Conservation (phyloP, 2,888 invertebrate species). For the Orgyia antiqua region DNA sequence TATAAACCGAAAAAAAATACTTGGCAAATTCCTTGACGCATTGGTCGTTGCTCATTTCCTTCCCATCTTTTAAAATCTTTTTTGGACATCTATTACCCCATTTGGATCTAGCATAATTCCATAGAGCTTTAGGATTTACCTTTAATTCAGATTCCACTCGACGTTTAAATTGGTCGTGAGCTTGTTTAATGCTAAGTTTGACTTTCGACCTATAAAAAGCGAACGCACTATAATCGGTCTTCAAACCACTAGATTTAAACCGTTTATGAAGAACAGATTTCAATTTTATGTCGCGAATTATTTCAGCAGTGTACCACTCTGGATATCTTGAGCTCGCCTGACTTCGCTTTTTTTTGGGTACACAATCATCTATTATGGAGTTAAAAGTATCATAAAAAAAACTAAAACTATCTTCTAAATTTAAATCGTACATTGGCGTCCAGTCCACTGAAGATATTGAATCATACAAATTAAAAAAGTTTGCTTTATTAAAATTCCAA, state of each 20-base stretch:
- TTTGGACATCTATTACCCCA: background rate
- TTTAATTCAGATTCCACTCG: conserved; percentile 2
- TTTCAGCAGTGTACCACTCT: conserved; percentile 14
- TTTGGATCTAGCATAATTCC: conserved; percentile 4
- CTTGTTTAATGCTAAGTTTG: conserved; percentile 1
- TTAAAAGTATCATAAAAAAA: conserved; percentile 5
- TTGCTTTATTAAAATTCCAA: conserved; percentile 6
- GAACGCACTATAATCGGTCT: conserved; percentile 3
- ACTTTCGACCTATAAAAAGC: conserved; percentile 5
- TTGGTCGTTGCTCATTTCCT: background rate
- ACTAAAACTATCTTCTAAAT: conserved; percentile 6
- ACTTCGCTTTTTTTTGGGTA: conserved; percentile 14
- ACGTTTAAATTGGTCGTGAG: conserved; percentile 1
- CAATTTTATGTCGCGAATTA: conserved; percentile 7
- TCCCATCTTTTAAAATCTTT: background rate
- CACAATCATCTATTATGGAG: conserved; percentile 11
- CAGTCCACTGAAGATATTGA: conserved; percentile 4
- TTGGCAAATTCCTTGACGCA: conserved; percentile 3
- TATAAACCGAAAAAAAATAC: conserved; percentile 3
- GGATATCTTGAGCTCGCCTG: conserved; percentile 9
- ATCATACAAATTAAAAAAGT: conserved; percentile 3
- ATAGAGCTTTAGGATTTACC: conserved; percentile 2
- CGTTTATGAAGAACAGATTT: conserved; percentile 4
- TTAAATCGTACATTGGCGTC: conserved; percentile 5
- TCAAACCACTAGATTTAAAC: conserved; percentile 3